phyloP scores from a whole-genome alignment of 2,797 vertebrate genomes.

The Sebastes trivittatus region DNA sequence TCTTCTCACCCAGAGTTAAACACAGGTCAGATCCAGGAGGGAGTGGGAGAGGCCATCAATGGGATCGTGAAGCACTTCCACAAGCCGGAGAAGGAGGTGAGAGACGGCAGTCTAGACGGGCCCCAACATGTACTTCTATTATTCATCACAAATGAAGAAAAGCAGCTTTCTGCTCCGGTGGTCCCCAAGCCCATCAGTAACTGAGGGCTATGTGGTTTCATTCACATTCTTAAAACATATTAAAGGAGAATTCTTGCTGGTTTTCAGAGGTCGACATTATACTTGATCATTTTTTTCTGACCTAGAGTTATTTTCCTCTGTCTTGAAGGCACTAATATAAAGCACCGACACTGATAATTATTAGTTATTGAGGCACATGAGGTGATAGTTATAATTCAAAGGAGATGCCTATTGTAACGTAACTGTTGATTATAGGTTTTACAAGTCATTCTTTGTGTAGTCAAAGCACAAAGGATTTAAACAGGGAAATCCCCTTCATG shows the following conservation, averaged over 20 bases:
- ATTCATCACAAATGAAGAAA: slow-evolving; percentile 66
- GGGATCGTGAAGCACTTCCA: slow-evolving; percentile 99
- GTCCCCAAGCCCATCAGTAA: slow-evolving; percentile 22
- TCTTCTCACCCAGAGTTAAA: slow-evolving; percentile 88
- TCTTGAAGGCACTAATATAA: neutral
- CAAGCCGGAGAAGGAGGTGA: slow-evolving; percentile 99
- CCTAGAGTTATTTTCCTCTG: neutral
- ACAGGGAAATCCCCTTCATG: slow-evolving; percentile 43
- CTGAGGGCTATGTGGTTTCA: neutral
- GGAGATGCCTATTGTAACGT: neutral
- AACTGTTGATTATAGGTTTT: slow-evolving; percentile 45
- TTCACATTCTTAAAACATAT: slow-evolving; percentile 12
- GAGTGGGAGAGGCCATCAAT: slow-evolving; percentile 98
- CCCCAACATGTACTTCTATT: slow-evolving; percentile 67
- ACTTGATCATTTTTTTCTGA: neutral
- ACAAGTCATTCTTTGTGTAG: slow-evolving; percentile 25
- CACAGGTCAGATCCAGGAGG: slow-evolving; percentile 99
- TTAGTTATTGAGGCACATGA: neutral
- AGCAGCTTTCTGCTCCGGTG: slow-evolving; percentile 47
- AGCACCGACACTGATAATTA: slow-evolving; percentile 9
- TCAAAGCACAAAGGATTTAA: slow-evolving; percentile 37
- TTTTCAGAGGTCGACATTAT: neutral
- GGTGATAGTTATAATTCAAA: slow-evolving; percentile 24
- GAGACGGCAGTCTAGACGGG: slow-evolving; percentile 71
- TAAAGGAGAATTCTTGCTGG: neutral